Percentiles rank a stretch among this genome's conserved stretches.
These are phyloP conservation scores for Aethina tumida DNA, from an alignment of 1,140 invertebrate genomes.

Conservation along the genomic window DNA sequence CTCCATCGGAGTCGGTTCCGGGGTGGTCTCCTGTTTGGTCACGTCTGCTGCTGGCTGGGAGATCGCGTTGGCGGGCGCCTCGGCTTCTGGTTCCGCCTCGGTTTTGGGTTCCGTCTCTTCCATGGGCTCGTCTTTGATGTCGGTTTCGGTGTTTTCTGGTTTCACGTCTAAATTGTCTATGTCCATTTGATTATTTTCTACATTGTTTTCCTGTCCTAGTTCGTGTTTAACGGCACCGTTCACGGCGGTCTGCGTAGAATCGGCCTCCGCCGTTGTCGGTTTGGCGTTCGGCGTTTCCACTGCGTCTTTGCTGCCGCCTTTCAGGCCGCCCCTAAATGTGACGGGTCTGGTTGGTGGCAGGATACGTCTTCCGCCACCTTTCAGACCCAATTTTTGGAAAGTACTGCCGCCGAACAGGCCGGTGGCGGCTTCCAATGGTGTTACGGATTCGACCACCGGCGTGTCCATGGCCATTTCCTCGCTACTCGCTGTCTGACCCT, in stretches of 20 bases:
- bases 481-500: not conserved
- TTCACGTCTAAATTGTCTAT: constrained; percentile 21
- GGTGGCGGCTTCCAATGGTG: constrained; percentile 10
- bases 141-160: constrained; percentile 7
- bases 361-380: too few species aligned
- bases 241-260: constrained; percentile 16
- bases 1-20: constrained; percentile 7
- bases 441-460: constrained; percentile 9
- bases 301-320: constrained; percentile 27
- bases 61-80: constrained; percentile 5
- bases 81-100: constrained; percentile 2
- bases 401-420: constrained; percentile 24
- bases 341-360: constrained; percentile 8
- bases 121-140: constrained; percentile 1
- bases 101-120: not conserved
- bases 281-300: constrained; percentile 10
- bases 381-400: constrained; percentile 23
- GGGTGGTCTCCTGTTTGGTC: constrained; percentile 19
- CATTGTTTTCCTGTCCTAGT: constrained; percentile 12
- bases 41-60: constrained; percentile 8
- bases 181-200: constrained; percentile 25
- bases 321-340: constrained; percentile 22
- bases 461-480: constrained; percentile 8
- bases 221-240: constrained; percentile 14
- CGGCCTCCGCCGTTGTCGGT: constrained; percentile 16